Base-by-base conservation (phyloP, 2,797 vertebrate species). In the Psittacula derbiana region DNA sequence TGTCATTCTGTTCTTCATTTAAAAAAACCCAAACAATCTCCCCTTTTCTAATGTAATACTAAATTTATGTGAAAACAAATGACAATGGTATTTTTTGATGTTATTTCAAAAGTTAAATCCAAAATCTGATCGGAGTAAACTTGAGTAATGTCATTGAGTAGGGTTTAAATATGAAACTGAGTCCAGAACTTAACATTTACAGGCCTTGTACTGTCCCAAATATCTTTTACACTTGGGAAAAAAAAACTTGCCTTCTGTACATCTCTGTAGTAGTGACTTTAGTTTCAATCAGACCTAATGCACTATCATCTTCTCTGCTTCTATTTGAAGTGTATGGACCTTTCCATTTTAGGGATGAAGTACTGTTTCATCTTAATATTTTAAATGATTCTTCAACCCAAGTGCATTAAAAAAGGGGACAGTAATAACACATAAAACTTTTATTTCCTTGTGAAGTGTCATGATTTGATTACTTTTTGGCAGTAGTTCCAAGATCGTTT, bases 21-120 rank as follows among this genome's bases (percentile, higher is more conserved):
- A 1, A 20, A 66, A 66, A 88, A 91, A 93, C 1, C 47, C 25
- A 2, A 65, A 36, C 67, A 73, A 94, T 98, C 96, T 94, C 96
- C 98, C 98, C 98, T 98, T 98, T 98, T 98, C 97, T 98, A 98
- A 98, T 98, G 98, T 96, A 92, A 61, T 71, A n/a, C 80, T 82
- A 95, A 95, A 95, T 96, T 95, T 85, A 82, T 10, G n/a, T 61
- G 24, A 94, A 91, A 92, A 89, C 19, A 70, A 60, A 64, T 44
- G 7, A 15, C 27, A 40, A 0, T 74, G 33, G 5, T 65, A 28
- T 49, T 86, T 88, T 58, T 62, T 38, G 18, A 0, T 30, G 2
- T 70, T 60, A 43, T 80, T 85, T 89, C 31, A 62, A 57, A 94
- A 88, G 23, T 61, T 73, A 57, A 67, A 81, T 41, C 30, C 38